Base-by-base conservation (phyloP, 2,113 vertebrate species). In the Gavia stellata region DNA sequence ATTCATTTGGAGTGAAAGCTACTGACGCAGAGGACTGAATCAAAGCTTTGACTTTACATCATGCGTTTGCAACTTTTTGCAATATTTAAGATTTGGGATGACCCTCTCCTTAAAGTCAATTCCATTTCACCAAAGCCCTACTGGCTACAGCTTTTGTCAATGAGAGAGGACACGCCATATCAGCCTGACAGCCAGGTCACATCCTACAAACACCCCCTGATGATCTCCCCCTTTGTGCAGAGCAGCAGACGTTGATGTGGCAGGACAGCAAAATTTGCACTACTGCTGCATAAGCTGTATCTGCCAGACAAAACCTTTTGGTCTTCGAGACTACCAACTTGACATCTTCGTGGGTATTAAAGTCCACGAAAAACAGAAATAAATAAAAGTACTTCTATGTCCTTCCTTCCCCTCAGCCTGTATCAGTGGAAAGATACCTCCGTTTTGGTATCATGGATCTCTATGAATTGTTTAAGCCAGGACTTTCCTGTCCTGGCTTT, bases 131-230 rank as follows among this genome's bases (percentile, higher is more conserved):
- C 33, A 78, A 58, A 74, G 45, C 25, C 31, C 55, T 67, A 1
- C 58, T 58, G 28, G 79, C 36, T 91, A 63, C 55, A 92, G 75
- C 26, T 87, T 94, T 87, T 89, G 42, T 75, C 81, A 49, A 17
- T 47, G 78, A 81, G 36, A 79, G 26, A 91, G 73, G 80, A 79
- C 77, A 44, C 0, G 0, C 14, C 11, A 0, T 2, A 31, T 92
- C 89, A 91, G 38, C 31, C 52, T 91, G 91, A 94, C 93, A 94
- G 84, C 56, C 36, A 56, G 94, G 91, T 87, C 84, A 84, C 68
- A 40, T 8, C 42, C 91, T 67, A 26, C 73, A 55, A 26, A 49
- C 29, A 40, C 11, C 38, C 67, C n/a, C 29, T 53, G 28, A 71
- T 34, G 49, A 52, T 84, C 36, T 91, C 40, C 33, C 24, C 65